Conservation (phyloP, 2,888 invertebrate genomes). For the Rutpela maculata region DNA sequence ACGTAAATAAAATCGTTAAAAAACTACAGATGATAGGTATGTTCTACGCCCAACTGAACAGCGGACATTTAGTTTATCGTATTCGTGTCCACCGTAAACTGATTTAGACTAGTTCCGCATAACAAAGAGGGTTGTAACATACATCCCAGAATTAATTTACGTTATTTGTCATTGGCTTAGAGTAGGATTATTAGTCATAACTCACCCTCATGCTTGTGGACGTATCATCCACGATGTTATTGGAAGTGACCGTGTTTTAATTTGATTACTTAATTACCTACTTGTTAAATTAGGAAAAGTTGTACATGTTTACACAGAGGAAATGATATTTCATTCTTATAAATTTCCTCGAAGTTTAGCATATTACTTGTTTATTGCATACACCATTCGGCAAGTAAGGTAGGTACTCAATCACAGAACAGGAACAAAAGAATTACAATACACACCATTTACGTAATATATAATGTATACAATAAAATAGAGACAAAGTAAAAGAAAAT, state of each 20-base stretch:
- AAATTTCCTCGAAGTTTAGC: too few relatives aligned
- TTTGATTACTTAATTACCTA: too few relatives aligned
- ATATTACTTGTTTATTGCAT: too few relatives aligned
- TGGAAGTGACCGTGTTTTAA: neutral
- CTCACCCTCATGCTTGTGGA: neutral
- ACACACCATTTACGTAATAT: too few relatives aligned
- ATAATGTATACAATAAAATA: too few relatives aligned
- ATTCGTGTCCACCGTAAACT: slow-evolving; percentile 6
- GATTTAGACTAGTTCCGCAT: slow-evolving; percentile 14
- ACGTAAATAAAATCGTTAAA: neutral
- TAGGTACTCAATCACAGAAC: too few relatives aligned
- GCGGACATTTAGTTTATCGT: neutral
- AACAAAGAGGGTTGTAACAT: slow-evolving; percentile 24
- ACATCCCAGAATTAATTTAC: slow-evolving; percentile 39
- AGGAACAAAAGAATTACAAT: too few relatives aligned
- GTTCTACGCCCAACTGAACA: neutral
- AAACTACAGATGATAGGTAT: neutral
- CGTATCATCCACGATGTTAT: neutral
- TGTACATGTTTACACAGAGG: too few relatives aligned
- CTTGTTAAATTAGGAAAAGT: too few relatives aligned
- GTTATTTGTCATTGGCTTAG: slow-evolving; percentile 35
- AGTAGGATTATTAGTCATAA: slow-evolving; percentile 31
- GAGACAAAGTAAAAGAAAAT: too few relatives aligned
- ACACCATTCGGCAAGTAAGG: too few relatives aligned
- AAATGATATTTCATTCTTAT: too few relatives aligned